A percentile compares a stretch with the other conserved stretches of the same genome.
Evolutionary conservation across 2,888 invertebrate species (phyloP).

Genomic region (Lampropteryx suffumata): DNA sequence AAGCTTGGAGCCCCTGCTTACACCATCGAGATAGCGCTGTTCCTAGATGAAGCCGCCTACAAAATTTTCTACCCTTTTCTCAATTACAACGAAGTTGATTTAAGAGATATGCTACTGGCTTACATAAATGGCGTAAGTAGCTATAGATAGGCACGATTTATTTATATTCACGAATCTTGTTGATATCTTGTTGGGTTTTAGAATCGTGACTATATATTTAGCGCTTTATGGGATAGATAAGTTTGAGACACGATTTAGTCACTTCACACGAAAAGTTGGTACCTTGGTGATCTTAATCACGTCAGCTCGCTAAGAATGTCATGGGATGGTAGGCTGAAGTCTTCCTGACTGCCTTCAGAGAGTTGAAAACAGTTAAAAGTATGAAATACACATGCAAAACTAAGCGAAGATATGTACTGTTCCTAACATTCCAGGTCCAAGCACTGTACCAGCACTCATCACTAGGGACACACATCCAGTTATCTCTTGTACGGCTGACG

Average conservation of each 20-base stretch:
- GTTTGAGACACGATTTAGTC: no score
- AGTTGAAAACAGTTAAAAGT: no score
- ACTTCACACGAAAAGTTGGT: no score
- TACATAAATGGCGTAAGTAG: constrained; percentile 88
- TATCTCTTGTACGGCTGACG: constrained; percentile 87
- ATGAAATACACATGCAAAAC: no score
- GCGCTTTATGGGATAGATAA: neutral
- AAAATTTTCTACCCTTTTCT: constrained; percentile 87
- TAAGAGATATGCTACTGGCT: constrained; percentile 89
- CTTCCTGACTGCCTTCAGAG: no score
- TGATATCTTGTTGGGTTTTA: no score
- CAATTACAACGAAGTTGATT: constrained; percentile 84
- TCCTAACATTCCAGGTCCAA: constrained; percentile 83
- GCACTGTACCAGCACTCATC: constrained; percentile 91
- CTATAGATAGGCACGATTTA: no score
- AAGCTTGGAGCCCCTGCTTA: constrained; percentile 65
- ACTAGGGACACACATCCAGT: constrained; percentile 84
- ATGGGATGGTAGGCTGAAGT: no score
- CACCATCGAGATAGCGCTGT: constrained; percentile 88
- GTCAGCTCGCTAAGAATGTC: no score
- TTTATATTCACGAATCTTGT: no score
- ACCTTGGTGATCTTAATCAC: no score
- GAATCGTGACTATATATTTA: neutral
- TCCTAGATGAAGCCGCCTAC: constrained; percentile 89
- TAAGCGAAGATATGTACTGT: no score